Conservation (phyloP, 1,140 invertebrate species). For the Akabosia matsudoensis region DNA sequence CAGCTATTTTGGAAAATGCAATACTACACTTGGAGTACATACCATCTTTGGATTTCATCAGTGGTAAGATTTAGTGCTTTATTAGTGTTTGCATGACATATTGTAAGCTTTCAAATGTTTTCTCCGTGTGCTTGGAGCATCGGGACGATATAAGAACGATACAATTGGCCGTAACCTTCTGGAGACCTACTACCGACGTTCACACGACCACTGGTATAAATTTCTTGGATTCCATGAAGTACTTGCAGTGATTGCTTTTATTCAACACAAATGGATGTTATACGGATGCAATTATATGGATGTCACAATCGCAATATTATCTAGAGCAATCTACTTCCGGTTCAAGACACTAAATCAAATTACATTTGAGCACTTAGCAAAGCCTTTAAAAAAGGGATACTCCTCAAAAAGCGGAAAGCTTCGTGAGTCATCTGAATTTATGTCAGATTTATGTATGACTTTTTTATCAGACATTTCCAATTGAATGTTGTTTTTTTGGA, state of each 20-base stretch:
- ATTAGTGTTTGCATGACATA: too few relatives aligned
- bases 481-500: neutral
- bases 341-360: constrained; percentile 17
- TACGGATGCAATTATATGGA: constrained; percentile 41
- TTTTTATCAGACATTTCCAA: too few relatives aligned
- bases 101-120: too few relatives aligned
- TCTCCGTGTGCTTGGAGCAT: too few relatives aligned
- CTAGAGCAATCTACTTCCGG: constrained; percentile 35
- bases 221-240: constrained; percentile 16
- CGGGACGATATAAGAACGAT: neutral
- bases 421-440: too few relatives aligned
- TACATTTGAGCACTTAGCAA: neutral
- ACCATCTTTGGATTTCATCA: neutral
- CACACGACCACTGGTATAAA: constrained; percentile 29
- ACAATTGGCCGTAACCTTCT: neutral
- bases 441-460: too few relatives aligned
- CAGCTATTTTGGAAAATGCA: constrained; percentile 29
- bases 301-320: constrained; percentile 24
- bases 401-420: neutral
- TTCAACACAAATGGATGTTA: constrained; percentile 30
- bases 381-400: neutral
- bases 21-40: constrained; percentile 28
- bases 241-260: constrained; percentile 23
- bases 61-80: neutral
- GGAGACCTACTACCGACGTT: constrained; percentile 17